Percentiles rank a stretch among this genome's conserved stretches.
These are phyloP conservation scores for Caradrina kadenii DNA, from an alignment of 2,888 invertebrate species.

Conservation along the genomic window DNA sequence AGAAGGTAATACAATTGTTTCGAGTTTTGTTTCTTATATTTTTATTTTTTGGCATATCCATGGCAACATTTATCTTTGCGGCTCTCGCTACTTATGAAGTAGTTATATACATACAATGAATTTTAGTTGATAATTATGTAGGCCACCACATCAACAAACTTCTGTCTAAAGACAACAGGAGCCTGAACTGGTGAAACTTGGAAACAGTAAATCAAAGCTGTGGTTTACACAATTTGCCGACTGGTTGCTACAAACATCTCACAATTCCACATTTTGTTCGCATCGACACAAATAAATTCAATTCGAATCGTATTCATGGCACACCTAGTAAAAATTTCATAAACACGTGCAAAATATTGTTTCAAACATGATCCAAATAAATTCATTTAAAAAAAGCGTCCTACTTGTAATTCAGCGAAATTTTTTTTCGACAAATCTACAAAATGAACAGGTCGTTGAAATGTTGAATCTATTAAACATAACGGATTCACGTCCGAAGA, in stretches of 20 bases:
- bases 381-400: slow-evolving; percentile 35
- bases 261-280: slow-evolving; percentile 32
- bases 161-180: slow-evolving; percentile 52
- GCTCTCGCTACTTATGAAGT: slow-evolving; percentile 8
- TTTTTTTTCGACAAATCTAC: slow-evolving; percentile 39
- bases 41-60: background rate
- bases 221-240: slow-evolving; percentile 50
- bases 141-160: slow-evolving; percentile 54
- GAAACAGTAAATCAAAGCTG: slow-evolving; percentile 54
- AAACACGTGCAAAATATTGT: slow-evolving; percentile 27
- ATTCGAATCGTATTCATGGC: slow-evolving; percentile 22
- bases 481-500: slow-evolving; percentile 52
- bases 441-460: slow-evolving; percentile 54
- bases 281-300: slow-evolving; percentile 28
- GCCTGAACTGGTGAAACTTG: slow-evolving; percentile 49
- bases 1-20: background rate
- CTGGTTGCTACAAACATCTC: slow-evolving; percentile 37
- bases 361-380: slow-evolving; percentile 41
- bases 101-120: slow-evolving; percentile 27
- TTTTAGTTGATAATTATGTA: slow-evolving; percentile 53
- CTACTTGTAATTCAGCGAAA: slow-evolving; percentile 31
- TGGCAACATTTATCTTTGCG: background rate
- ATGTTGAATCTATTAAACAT: slow-evolving; percentile 49
- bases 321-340: slow-evolving; percentile 25
- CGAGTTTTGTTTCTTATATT: background rate